Base-by-base conservation (phyloP, 2,888 invertebrate genomes). In the Trichacis sp. region DNA sequence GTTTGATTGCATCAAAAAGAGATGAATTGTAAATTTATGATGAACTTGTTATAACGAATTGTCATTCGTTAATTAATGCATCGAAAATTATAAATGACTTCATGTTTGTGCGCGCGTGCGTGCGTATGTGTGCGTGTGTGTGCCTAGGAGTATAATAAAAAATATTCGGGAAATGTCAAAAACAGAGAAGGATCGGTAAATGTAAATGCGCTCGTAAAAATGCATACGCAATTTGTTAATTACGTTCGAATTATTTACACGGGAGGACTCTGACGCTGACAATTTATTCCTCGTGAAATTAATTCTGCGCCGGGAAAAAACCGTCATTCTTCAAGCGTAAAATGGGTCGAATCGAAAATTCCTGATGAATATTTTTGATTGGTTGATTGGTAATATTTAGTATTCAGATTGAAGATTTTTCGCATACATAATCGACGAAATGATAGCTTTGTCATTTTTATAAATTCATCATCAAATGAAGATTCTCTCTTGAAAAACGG, bases 41-140 rank as follows among this genome's bases (percentile, higher is more conserved):
- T 56, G 62, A 62, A 66, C 53, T 55, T 62, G 66, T 59, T 62
- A 62, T 62, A 49, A 58, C 14, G 66, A 66, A 66, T 66, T 62
- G 66, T 66, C 66, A 66, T 66, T 66, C 61, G 62, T 66, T 66
- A 66, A 66, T 66, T 66, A 62, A 66, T 55, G 66, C 59, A 62
- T 66, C 58, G 61, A 58, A 66, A 66, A 66, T 66, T 62, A 66
- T 62, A 62, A 66, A 67, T 67, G 62, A 63, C 59, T 50, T 29
- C 48, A 62, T 67, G 59, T 63, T 67, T 54, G 55, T 59, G 55
- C 59, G 55, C 59, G 55, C 58, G 62, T 63, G 49, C 54, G 58
- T 56, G 59, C n/a, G 59, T 63, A 62, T 54, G 55, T 59, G 55
- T 59, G 55, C 59, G 55, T 59, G 62, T 63, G 49, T 56, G 58